A percentile compares a stretch with the other conserved stretches of the same genome.
Evolutionary conservation across 2,888 invertebrate genomes (phyloP).

Genomic region (Copidosoma aretas): DNA sequence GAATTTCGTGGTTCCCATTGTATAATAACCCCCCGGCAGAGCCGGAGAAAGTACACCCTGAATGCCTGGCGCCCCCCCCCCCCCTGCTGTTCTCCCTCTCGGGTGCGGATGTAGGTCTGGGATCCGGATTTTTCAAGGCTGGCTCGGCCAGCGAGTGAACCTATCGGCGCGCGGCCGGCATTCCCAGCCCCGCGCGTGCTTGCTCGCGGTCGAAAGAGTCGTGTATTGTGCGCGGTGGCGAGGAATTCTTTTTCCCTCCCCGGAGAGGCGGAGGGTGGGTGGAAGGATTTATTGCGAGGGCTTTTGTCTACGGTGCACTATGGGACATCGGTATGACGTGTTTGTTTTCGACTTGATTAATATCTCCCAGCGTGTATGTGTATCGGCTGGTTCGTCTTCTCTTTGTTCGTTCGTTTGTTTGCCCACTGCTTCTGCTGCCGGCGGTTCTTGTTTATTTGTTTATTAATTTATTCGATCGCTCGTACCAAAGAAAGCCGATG

Average conservation of each 20-base stretch:
- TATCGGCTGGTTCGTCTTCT: too few relatives aligned
- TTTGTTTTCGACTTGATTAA: constrained; percentile 1
- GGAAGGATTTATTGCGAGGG: background rate
- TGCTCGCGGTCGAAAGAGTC: too few relatives aligned
- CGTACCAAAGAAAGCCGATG: too few relatives aligned
- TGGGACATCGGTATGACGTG: background rate
- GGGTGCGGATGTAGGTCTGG: background rate
- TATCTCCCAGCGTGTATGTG: background rate
- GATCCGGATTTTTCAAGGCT: constrained; percentile 15
- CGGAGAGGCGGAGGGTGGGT: background rate
- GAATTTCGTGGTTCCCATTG: constrained; percentile 52
- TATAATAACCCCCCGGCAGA: constrained; percentile 15
- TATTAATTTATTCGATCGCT: background rate
- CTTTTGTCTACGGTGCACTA: background rate
- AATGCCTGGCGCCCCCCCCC: constrained; percentile 16
- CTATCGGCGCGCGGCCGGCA: background rate
- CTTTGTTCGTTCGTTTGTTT: too few relatives aligned
- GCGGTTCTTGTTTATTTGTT: background rate
- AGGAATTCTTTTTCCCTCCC: background rate
- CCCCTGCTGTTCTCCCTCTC: background rate
- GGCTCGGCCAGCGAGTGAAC: background rate
- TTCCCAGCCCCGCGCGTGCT: background rate
- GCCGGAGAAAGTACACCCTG: constrained; percentile 6
- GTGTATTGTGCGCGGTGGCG: background rate
- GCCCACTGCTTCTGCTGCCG: background rate